Evolutionary conservation across 2,797 vertebrate genomes (phyloP).

Genomic region (Neosilurus hyrtlii): DNA sequence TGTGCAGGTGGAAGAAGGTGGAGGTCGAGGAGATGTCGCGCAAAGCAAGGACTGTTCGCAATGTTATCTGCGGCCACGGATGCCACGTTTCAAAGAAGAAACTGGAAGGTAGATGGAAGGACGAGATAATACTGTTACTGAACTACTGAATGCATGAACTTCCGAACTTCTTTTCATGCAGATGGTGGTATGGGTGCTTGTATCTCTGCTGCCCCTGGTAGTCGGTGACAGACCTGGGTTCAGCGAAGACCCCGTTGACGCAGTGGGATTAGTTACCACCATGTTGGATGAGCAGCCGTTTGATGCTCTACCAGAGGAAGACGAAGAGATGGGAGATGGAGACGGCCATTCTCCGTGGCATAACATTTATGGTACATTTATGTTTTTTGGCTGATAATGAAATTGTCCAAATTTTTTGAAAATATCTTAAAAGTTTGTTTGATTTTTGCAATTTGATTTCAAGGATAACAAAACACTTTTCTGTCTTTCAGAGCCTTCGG

Average conservation of each 20-base stretch:
- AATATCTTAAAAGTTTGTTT: not conserved
- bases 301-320: constrained; percentile 68
- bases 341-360: constrained; percentile 70
- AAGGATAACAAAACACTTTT: not conserved
- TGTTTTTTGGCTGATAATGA: constrained; percentile 34
- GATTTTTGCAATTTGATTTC: not conserved
- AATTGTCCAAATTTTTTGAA: constrained; percentile 5
- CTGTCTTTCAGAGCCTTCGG: constrained; percentile 65
- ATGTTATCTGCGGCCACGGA: constrained; percentile 45
- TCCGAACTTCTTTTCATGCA: constrained; percentile 46
- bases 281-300: constrained; percentile 66
- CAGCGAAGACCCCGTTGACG: constrained; percentile 55
- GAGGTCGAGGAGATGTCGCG: constrained; percentile 26
- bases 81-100: constrained; percentile 45
- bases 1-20: constrained; percentile 49
- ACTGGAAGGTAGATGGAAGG: constrained; percentile 51
- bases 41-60: constrained; percentile 28
- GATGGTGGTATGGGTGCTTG: constrained; percentile 73
- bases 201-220: constrained; percentile 72
- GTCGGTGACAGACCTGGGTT: constrained; percentile 62
- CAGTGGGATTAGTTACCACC: constrained; percentile 58
- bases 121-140: not conserved
- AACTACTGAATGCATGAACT: constrained; percentile 20
- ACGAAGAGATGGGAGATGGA: constrained; percentile 60
- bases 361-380: constrained; percentile 43